These are phyloP conservation scores for Macrophya annulata DNA, from an alignment of 2,888 invertebrate species.

Conservation along the genomic window DNA sequence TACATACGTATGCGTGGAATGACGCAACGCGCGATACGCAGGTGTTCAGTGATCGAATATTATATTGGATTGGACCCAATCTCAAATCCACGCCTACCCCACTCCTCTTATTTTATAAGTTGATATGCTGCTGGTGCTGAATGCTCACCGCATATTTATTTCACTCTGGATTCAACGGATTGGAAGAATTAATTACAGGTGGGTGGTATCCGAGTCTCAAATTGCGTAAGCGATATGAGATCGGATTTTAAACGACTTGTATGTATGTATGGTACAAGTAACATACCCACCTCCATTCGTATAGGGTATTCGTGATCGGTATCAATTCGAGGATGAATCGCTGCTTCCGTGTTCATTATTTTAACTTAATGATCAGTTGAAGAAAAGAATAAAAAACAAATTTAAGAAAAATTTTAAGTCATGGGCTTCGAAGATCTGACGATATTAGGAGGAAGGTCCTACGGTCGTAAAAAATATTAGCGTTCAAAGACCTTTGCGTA, in stretches of 20 bases:
- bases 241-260: conserved; percentile 12
- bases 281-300: background rate
- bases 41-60: conserved; percentile 32
- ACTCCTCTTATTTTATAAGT: background rate
- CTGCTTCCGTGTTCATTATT: conserved; percentile 17
- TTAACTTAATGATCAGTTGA: background rate
- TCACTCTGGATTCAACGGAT: conserved; percentile 8
- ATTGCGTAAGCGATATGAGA: conserved; percentile 16
- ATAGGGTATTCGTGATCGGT: background rate
- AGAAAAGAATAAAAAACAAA: too few relatives aligned
- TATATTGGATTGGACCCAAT: conserved; percentile 35
- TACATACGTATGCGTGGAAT: background rate
- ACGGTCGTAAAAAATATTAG: background rate
- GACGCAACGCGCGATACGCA: conserved; percentile 41
- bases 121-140: background rate
- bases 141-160: background rate
- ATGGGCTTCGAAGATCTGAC: too few relatives aligned
- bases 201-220: conserved; percentile 43
- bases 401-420: too few relatives aligned
- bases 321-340: conserved; percentile 4
- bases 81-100: conserved; percentile 51
- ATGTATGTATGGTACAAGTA: background rate
- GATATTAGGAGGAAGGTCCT: too few relatives aligned
- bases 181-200: conserved; percentile 43
- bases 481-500: background rate